These are phyloP conservation scores for Tachina lurida DNA, from an alignment of 2,888 invertebrate genomes.

Conservation along the genomic window DNA sequence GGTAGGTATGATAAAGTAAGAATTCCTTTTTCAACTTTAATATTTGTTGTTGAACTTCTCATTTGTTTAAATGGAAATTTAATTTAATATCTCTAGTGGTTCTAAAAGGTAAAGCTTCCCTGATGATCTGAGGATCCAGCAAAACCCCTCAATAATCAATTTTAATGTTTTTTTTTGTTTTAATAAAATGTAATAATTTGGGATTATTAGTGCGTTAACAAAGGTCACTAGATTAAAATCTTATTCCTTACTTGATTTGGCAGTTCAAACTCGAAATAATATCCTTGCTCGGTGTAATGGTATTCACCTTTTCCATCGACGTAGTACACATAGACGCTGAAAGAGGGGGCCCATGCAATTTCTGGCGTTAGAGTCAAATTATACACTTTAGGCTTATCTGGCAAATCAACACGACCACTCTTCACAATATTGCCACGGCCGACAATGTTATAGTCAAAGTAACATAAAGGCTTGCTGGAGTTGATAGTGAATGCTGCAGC, in stretches of 20 bases:
- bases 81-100: no score
- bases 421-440: conserved; percentile 93
- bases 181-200: no score
- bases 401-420: conserved; percentile 87
- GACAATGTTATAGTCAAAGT: conserved; percentile 90
- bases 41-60: no score
- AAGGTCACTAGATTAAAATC: background rate
- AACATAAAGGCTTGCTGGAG: conserved; percentile 89
- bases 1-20: no score
- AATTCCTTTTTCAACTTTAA: no score
- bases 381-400: conserved; percentile 83
- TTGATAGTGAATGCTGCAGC: conserved; percentile 88
- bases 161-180: no score
- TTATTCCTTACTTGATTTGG: conserved; percentile 72
- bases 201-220: no score
- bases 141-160: no score
- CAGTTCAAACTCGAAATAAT: conserved; percentile 89
- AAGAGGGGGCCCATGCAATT: conserved; percentile 91
- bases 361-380: conserved; percentile 88
- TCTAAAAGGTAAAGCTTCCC: no score
- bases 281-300: conserved; percentile 92
- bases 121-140: no score
- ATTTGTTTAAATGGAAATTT: no score
- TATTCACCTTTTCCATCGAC: conserved; percentile 89
- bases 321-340: conserved; percentile 91